Evolutionary conservation across 2,113 vertebrate genomes (phyloP), one percentile per base, ranked within the genome.

Genomic region (Colossoma macropomum): DNA sequence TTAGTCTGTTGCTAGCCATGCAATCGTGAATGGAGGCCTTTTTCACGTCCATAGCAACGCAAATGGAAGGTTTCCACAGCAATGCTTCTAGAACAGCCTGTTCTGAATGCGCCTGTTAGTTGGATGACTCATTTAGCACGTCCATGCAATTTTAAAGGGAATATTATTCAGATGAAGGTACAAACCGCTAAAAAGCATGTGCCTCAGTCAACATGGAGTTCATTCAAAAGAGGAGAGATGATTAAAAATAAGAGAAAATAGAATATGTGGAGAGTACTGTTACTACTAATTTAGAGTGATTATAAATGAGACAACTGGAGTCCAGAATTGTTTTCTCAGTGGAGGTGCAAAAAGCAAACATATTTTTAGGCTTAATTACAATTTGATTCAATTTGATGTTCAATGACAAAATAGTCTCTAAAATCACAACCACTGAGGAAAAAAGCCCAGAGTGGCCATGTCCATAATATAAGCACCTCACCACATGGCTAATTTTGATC

Each of bases 121-220:
- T 27, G 50, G 16, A 75, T 75, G 72, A 82, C 62, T 82, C 62
- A 82, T 41, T 68, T 81, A 75, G 28, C 21, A 30, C 12, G 32
- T 75, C n/a, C 41, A 62, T 45, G 45, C 27, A 66, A 34, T 23
- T 75, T 75, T 65, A 56, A 69, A 75, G 48, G 16, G 38, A 54
- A 19, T 11, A 45, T 56, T 59, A 56, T 48, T 56, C 60, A 52
- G 28, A 73, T 27, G 52, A 63, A 66, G 30, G 45, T 16, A 48
- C 59, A 54, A 41, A 63, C 15, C 21, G 27, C 30, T 23, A 28
- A 13, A 27, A 63, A 28, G 16, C 23, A 41, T 75, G 2, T 23
- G 63, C 25, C 7, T 8, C 69, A 34, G 38, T 65, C 73, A 56
- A 48, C 12, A 4, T 5, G 19, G n/a, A 27, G 63, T 45, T 75